Evolutionary conservation across 2,797 vertebrate genomes (phyloP), one percentile per base, ranked within the genome.

Genomic region (Melanotaenia parkinsoni): DNA sequence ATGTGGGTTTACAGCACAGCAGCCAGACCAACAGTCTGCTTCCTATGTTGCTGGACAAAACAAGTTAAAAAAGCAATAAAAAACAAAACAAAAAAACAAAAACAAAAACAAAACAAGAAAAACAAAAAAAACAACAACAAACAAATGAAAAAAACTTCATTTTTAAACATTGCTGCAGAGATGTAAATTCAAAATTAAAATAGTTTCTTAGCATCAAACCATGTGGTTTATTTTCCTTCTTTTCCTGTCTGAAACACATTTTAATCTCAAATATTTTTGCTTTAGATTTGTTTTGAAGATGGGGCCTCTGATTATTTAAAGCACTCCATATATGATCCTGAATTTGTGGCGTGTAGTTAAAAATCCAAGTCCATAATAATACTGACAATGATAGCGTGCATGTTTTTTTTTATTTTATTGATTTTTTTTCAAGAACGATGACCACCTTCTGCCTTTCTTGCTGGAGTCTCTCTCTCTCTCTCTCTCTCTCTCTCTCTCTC

Each of bases 241-340:
- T 1, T 43, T 53, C 60, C 26, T 58, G 56, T 63, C 58, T 79
- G 18, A n/a, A 81, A 80, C 38, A 56, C 56, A 13, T 20, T 69
- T 69, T 72, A 20, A 74, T 53, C 26, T 58, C 14, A 37, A 58
- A 3, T 28, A 24, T 9, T 14, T 33, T 81, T 74, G 60, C 68
- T 79, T 61, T 75, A 26, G 67, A 71, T 66, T 61, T 61, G 32
- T 59, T 79, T 76, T 81, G 51, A 84, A 77, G 58, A 50, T 47
- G 26, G n/a, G 65, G 37, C 30, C 65, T 74, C 66, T 72, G 70
- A 79, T 60, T 70, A 57, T 50, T 58, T 20, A 33, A 70, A 8
- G 51, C 60, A 63, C 43, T 53, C 74, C 63, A 50, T 30, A 40
- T 38, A 22, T 43, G 51, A 77, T 71, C 58, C 72, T 70, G 54